These are phyloP conservation scores for Mesembrinibis cayennensis DNA, from an alignment of 2,113 vertebrate species.

Conservation along the genomic window DNA sequence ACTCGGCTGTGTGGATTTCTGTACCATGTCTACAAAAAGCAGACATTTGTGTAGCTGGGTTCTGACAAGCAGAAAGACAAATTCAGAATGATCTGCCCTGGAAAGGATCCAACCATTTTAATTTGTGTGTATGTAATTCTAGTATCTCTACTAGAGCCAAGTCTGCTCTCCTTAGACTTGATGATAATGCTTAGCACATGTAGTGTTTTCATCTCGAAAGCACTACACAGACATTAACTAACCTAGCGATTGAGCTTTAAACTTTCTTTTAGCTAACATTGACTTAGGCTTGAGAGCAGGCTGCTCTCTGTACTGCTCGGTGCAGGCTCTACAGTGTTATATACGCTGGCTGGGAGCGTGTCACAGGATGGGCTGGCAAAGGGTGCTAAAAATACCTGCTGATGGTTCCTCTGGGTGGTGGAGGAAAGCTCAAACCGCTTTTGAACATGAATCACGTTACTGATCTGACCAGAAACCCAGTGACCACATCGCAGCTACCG, in stretches of 20 bases:
- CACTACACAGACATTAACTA: neutral
- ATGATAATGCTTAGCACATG: slow-evolving; percentile 10
- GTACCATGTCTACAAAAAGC: neutral
- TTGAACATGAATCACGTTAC: neutral
- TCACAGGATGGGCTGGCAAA: neutral
- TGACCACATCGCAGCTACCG: fast-evolving
- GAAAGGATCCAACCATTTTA: slow-evolving; percentile 27
- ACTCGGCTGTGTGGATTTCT: neutral
- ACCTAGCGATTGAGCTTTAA: neutral
- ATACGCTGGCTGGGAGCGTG: fast-evolving
- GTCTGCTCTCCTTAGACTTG: slow-evolving; percentile 39
- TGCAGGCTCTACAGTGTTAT: fast-evolving
- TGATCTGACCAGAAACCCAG: neutral
- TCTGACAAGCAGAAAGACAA: slow-evolving; percentile 43
- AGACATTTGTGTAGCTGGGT: neutral
- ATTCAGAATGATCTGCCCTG: slow-evolving; percentile 22
- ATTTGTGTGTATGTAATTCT: slow-evolving; percentile 42
- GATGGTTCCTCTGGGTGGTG: neutral
- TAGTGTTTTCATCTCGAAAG: neutral
- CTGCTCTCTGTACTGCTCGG: neutral
- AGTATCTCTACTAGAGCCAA: slow-evolving; percentile 28
- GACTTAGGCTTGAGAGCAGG: neutral
- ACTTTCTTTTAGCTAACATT: neutral
- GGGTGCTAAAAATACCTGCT: neutral
- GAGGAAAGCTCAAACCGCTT: neutral